Percentiles rank a stretch among this genome's conserved stretches.
phyloP scores from a whole-genome alignment of 2,113 vertebrate species.

The Malaclemys terrapin region DNA sequence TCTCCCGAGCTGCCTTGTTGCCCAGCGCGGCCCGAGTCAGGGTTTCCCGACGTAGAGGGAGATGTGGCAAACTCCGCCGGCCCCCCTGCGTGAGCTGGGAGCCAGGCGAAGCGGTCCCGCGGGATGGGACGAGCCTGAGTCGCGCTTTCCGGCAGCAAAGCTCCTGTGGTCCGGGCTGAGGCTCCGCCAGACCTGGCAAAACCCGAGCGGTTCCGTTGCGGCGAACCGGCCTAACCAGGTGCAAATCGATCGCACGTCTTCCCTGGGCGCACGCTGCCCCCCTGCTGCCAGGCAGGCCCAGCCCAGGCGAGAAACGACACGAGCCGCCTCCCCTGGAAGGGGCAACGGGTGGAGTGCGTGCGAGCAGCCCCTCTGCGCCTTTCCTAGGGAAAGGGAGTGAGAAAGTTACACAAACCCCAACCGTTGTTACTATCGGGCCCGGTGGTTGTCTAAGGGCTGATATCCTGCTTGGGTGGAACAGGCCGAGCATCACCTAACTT shows the following conservation, averaged over 20 bases:
- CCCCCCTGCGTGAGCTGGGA: neutral
- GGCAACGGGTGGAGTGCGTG: neutral
- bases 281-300: too few species aligned
- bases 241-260: neutral
- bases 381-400: neutral
- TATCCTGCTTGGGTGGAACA: neutral
- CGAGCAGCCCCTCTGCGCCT: neutral
- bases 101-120: too few species aligned
- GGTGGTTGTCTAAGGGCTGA: neutral
- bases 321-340: neutral
- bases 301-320: neutral
- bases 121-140: neutral
- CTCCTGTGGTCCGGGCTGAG: fast-evolving
- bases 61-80: too few species aligned
- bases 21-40: too few species aligned
- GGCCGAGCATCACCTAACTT: neutral
- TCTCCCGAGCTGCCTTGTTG: too few species aligned
- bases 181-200: neutral
- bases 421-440: neutral
- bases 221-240: too few species aligned
- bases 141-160: neutral
- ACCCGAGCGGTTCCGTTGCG: too few species aligned
- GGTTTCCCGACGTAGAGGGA: too few species aligned
- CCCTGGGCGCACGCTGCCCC: neutral
- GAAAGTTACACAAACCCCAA: neutral